A percentile compares a stretch with the other conserved stretches of the same genome.
phyloP scores from a whole-genome alignment of 1,140 invertebrate genomes.

The Solenopsis invicta region DNA sequence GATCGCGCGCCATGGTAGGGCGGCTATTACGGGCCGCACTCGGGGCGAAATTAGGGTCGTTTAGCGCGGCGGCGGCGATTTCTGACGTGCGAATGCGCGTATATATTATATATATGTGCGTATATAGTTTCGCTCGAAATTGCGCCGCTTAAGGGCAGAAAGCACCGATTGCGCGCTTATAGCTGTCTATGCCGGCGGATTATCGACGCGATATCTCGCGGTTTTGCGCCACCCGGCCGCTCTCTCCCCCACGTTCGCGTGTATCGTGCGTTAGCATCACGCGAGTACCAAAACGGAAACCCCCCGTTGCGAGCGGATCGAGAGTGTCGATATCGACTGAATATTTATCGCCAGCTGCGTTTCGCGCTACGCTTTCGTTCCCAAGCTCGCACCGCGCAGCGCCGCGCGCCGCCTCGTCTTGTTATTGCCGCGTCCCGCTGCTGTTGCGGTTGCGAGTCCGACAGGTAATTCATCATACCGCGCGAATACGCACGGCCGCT shows the following conservation, averaged over 20 bases:
- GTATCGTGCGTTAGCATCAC: slow-evolving; percentile 21
- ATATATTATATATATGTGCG: not conserved
- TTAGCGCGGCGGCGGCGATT: slow-evolving; percentile 56
- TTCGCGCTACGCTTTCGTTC: slow-evolving; percentile 30
- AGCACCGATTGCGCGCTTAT: slow-evolving; percentile 21
- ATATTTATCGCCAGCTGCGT: slow-evolving; percentile 50
- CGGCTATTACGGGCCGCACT: slow-evolving; percentile 50
- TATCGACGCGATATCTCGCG: slow-evolving; percentile 62
- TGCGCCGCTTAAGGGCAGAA: slow-evolving; percentile 60
- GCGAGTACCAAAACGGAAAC: slow-evolving; percentile 7
- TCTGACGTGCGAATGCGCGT: slow-evolving; percentile 6
- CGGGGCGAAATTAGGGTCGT: slow-evolving; percentile 59
- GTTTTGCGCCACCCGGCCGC: slow-evolving; percentile 24
- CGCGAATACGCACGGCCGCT: slow-evolving; percentile 23
- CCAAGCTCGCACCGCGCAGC: not conserved
- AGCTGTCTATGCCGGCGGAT: slow-evolving; percentile 50
- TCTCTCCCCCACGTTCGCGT: not conserved
- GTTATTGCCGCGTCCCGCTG: slow-evolving; percentile 37
- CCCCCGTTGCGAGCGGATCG: not conserved
- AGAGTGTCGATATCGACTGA: slow-evolving; percentile 49
- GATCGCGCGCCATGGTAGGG: slow-evolving; percentile 13
- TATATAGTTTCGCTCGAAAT: slow-evolving; percentile 38
- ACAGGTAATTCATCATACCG: slow-evolving; percentile 56
- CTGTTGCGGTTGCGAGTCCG: slow-evolving; percentile 36
- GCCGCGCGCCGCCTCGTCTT: slow-evolving; percentile 36